Evolutionary conservation across 2,888 invertebrate genomes (phyloP), one percentile per base, ranked within the genome.

Genomic region (Lasius platythorax): DNA sequence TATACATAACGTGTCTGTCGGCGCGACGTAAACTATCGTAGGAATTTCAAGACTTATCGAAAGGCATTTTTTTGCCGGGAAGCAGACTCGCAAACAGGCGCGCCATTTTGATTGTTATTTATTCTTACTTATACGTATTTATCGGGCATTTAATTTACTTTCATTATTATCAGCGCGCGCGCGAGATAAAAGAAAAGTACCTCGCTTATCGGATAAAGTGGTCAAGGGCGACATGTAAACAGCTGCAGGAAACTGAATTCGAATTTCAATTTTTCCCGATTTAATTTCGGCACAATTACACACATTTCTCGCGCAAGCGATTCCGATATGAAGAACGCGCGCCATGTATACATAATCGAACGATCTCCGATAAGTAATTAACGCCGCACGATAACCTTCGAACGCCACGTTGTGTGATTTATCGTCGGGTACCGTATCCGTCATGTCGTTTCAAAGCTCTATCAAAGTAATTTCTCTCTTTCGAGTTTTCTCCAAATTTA

Each of bases 321-420:
- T 11, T 8, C 61, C 63, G 66, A 53, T 70, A 50, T 58, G 46
- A 50, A 64, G 37, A 67, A 82, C 67, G 63, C 63, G 72, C 68
- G 58, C 23, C 23, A 43, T 46, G 18, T 82, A 83, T 83, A 83
- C 85, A 83, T 82, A 83, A 88, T 89, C 75, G 84, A 87, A 88
- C 68, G 50, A 67, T 33, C 33, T 66, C 58, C 68, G 82, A 85
- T 83, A 85, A 84, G n/a, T 85, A 89, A 89, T 89, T 89, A 87
- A 79, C 88, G 75, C 23, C 67, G 84, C 82, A 85, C 86, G 92
- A 92, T 92, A 92, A 90, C 92, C 92, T 91, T 90, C 91, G 87
- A 72, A 75, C 85, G 83, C 75, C 87, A 74, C 82, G 83, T 68
- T 78, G 43, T 78, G 43, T 68, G 56, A 88, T 87, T 90, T 89